Conservation (phyloP, 2,888 invertebrate species). For the Lysandra coridon region DNA sequence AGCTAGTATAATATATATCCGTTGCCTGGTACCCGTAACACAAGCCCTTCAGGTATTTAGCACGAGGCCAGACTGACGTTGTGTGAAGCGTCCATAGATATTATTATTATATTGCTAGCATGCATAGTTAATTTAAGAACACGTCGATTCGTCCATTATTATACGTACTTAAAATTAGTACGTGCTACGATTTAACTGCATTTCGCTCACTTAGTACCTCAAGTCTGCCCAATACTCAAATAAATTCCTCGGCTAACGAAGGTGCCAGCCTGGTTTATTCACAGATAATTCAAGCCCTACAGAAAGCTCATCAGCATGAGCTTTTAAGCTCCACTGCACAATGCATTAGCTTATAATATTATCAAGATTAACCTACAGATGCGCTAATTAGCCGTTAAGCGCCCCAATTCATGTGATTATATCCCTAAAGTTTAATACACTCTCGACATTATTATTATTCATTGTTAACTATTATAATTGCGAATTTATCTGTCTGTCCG, state of each 20-base stretch:
- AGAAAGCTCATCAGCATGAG: slow-evolving; percentile 1
- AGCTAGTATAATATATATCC: too few relatives aligned
- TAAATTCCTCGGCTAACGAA: neutral
- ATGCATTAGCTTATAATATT: slow-evolving; percentile 22
- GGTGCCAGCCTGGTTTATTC: neutral
- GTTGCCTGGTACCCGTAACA: too few relatives aligned
- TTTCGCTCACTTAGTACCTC: neutral
- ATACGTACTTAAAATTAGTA: too few relatives aligned
- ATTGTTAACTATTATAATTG: neutral
- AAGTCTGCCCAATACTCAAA: neutral
- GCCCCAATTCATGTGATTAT: slow-evolving; percentile 13
- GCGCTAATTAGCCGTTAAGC: slow-evolving; percentile 17
- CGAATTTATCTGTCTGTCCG: too few relatives aligned
- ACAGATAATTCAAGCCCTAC: slow-evolving; percentile 27
- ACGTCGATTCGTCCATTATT: too few relatives aligned
- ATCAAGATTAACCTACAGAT: slow-evolving; percentile 24
- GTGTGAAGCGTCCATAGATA: too few relatives aligned
- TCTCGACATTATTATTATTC: neutral
- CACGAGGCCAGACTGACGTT: too few relatives aligned
- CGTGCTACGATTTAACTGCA: too few relatives aligned
- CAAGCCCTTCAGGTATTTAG: too few relatives aligned
- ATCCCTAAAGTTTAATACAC: neutral
- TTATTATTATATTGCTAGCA: too few relatives aligned
- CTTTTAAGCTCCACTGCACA: slow-evolving; percentile 26
- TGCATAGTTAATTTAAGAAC: too few relatives aligned